Evolutionary conservation across 2,113 vertebrate genomes (phyloP).

Genomic region (Melierax canorus): DNA sequence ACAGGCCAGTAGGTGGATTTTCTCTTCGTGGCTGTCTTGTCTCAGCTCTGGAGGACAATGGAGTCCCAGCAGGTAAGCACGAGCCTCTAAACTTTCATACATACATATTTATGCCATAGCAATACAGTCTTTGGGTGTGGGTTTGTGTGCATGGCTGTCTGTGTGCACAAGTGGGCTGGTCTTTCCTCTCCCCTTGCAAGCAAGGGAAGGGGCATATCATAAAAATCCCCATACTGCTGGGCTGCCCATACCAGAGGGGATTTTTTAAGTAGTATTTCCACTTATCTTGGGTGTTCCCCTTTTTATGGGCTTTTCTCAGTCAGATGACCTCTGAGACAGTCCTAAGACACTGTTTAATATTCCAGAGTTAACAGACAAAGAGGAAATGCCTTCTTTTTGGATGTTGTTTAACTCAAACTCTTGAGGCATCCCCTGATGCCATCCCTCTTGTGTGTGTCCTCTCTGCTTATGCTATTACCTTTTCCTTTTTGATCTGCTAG

Average conservation of each 20-base stretch:
- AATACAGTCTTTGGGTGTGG: background rate
- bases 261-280: background rate
- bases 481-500: background rate
- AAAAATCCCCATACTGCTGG: background rate
- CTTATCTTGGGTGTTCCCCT: background rate
- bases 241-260: background rate
- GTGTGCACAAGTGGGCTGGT: background rate
- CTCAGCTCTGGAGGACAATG: conserved; percentile 90
- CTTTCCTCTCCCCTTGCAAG: background rate
- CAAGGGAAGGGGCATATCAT: background rate
- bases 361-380: background rate
- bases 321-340: background rate
- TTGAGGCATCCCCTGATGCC: background rate
- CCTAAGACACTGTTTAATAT: background rate
- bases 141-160: background rate
- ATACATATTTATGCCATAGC: background rate
- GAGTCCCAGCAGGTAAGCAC: conserved; percentile 85
- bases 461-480: background rate
- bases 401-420: background rate
- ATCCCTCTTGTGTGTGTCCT: background rate
- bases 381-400: background rate
- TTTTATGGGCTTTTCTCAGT: background rate
- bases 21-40: conserved; percentile 87
- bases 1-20: conserved; percentile 88
- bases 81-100: background rate